These are phyloP conservation scores for Miichthys miiuy DNA, from an alignment of 2,797 vertebrate species.

Conservation along the genomic window DNA sequence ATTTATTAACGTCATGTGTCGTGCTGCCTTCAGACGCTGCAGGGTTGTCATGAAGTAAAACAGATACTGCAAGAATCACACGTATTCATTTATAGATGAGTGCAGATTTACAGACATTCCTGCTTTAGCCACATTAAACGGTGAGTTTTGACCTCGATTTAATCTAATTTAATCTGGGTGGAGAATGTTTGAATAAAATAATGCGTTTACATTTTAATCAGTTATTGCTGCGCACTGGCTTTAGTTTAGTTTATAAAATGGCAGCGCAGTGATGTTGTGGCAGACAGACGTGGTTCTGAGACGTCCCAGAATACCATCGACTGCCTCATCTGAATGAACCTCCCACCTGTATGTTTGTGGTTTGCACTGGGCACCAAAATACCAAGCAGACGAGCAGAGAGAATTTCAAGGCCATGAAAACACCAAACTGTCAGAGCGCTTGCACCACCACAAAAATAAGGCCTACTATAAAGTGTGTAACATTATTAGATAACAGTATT, in stretches of 20 bases:
- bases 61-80: neutral
- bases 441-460: neutral
- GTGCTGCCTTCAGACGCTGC: too few species aligned
- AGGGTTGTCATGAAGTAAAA: too few species aligned
- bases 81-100: neutral
- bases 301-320: neutral
- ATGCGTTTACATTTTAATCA: neutral
- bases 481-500: neutral
- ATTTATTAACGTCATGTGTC: too few species aligned
- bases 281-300: too few species aligned
- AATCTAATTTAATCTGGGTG: too few species aligned
- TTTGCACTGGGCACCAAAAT: neutral
- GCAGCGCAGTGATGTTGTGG: neutral
- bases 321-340: neutral
- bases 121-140: neutral
- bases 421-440: neutral
- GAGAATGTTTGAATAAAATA: too few species aligned
- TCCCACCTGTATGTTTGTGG: neutral
- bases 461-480: neutral
- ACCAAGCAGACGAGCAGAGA: neutral
- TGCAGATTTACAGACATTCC: neutral
- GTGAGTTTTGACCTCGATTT: neutral
- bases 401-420: neutral
- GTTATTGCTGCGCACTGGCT: neutral
- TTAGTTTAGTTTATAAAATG: too few species aligned